Conservation (phyloP, 1,140 invertebrate genomes). For the Drosophila sp. region DNA sequence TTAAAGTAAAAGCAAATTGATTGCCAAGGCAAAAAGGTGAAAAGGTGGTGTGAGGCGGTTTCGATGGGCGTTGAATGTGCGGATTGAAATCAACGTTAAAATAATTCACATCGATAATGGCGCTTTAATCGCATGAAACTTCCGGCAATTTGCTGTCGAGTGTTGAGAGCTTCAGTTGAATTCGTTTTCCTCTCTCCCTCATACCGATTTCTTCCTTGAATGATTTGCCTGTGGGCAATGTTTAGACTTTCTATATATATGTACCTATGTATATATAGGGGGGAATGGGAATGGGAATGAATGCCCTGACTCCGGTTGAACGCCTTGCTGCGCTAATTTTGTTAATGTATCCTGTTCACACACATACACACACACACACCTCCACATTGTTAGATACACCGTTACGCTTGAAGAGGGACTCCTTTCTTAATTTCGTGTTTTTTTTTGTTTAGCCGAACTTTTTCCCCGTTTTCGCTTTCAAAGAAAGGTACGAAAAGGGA, state of each 20-base stretch:
- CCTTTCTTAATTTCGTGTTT: conserved; percentile 73
- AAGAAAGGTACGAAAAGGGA: conserved; percentile 22
- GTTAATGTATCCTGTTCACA: conserved; percentile 75
- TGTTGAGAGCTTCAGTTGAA: conserved; percentile 57
- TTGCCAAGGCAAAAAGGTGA: conserved; percentile 45
- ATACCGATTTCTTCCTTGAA: conserved; percentile 15
- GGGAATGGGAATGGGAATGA: conserved; percentile 20
- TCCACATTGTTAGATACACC: conserved; percentile 2
- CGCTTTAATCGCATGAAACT: conserved; percentile 78
- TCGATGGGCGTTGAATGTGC: background rate
- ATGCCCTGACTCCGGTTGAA: conserved; percentile 46
- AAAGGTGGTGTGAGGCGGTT: background rate
- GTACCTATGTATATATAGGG: background rate
- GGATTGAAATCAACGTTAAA: conserved; percentile 60
- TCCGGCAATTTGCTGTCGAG: conserved; percentile 76
- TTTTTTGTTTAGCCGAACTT: conserved; percentile 76
- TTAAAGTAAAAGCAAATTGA: conserved; percentile 74
- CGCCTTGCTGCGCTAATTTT: conserved; percentile 75
- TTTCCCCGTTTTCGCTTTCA: conserved; percentile 34
- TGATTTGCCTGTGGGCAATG: conserved; percentile 64
- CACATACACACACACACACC: conserved; percentile 31
- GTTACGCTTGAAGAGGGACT: conserved; percentile 26
- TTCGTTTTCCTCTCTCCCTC: conserved; percentile 25
- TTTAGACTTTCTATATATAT: conserved; percentile 10
- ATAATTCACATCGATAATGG: conserved; percentile 81